A percentile compares a stretch with the other conserved stretches of the same genome.
These are phyloP conservation scores for Zaprionus tsacasi DNA, from an alignment of 1,140 invertebrate species.

Conservation along the genomic window DNA sequence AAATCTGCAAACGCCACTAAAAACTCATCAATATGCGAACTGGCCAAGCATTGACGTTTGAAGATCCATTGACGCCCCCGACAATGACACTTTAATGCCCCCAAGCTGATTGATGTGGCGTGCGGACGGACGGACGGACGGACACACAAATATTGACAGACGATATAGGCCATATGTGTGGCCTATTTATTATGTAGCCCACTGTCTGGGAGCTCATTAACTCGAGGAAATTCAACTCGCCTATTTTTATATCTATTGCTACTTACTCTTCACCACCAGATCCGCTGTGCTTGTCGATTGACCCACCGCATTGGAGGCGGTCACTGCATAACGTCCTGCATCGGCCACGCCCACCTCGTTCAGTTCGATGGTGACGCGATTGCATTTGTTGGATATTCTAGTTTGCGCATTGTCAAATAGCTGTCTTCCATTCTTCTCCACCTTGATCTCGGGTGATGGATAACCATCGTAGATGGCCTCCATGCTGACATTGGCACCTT, in stretches of 20 bases:
- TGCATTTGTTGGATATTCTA: constrained; percentile 86
- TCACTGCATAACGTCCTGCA: constrained; percentile 91
- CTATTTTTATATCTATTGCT: background rate
- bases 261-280: constrained; percentile 91
- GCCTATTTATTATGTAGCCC: constrained; percentile 18
- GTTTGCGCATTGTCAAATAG: constrained; percentile 85
- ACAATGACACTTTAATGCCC: constrained; percentile 79
- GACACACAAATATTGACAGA: constrained; percentile 46
- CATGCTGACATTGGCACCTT: constrained; percentile 88
- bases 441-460: constrained; percentile 90
- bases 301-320: constrained; percentile 89
- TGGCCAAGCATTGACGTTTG: constrained; percentile 71
- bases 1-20: constrained; percentile 64
- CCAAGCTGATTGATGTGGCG: constrained; percentile 69
- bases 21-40: constrained; percentile 73
- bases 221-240: constrained; percentile 21
- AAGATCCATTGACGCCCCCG: constrained; percentile 72
- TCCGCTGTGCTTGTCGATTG: constrained; percentile 91
- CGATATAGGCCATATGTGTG: constrained; percentile 67
- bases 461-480: constrained; percentile 91
- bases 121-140: constrained; percentile 38
- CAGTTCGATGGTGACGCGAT: constrained; percentile 87
- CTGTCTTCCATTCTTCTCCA: constrained; percentile 89
- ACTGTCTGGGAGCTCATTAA: constrained; percentile 39
- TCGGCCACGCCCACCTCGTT: constrained; percentile 87